A percentile compares a stretch with the other conserved stretches of the same genome.
These are phyloP conservation scores for Caenorhabditis panamensis DNA, from an alignment of 2,888 invertebrate species.

Conservation along the genomic window DNA sequence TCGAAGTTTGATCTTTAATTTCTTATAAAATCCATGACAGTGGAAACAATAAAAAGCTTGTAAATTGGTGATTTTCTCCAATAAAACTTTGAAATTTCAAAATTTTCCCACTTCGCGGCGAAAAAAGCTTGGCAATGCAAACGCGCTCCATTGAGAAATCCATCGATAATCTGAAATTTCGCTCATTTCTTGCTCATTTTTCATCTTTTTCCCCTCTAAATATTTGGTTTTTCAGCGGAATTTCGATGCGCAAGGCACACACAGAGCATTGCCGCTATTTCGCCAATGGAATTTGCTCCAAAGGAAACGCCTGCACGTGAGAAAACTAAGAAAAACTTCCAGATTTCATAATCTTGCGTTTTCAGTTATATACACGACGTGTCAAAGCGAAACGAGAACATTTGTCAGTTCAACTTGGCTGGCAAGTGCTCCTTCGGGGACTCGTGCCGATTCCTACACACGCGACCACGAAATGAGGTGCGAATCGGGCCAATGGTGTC, in stretches of 20 bases:
- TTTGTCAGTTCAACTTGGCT: constrained; percentile 71
- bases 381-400: constrained; percentile 37
- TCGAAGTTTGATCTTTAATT: too few species aligned
- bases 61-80: too few species aligned
- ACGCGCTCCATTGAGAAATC: constrained; percentile 30
- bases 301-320: constrained; percentile 56
- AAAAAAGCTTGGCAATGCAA: constrained; percentile 21
- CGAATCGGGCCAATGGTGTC: too few species aligned
- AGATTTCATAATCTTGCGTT: constrained; percentile 23
- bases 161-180: neutral
- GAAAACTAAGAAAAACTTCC: neutral
- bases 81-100: neutral
- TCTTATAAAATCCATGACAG: too few species aligned
- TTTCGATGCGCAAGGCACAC: constrained; percentile 11
- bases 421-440: constrained; percentile 73
- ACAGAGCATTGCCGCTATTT: constrained; percentile 64
- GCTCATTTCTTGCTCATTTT: constrained; percentile 16
- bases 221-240: neutral
- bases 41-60: too few species aligned
- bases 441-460: constrained; percentile 67
- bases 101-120: neutral
- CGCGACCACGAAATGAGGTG: constrained; percentile 10
- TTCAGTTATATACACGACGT: too few species aligned
- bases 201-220: neutral
- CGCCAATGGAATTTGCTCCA: constrained; percentile 67